A percentile compares a stretch with the other conserved stretches of the same genome.
Conservation (phyloP, 1,140 invertebrate genomes). For the Drosophila triauraria region DNA sequence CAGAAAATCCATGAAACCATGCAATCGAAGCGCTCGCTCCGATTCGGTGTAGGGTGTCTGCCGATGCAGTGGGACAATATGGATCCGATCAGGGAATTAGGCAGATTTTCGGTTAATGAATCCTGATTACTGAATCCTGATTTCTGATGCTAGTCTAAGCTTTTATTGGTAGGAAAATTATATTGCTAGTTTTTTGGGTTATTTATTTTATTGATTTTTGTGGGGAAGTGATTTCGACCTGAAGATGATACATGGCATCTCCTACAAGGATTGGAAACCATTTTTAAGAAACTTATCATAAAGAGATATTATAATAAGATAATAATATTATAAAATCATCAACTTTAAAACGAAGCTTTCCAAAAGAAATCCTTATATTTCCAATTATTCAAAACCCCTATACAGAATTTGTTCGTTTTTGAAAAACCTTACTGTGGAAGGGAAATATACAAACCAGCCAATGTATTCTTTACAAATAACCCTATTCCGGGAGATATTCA, state of each 20-base stretch:
- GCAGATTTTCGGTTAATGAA: constrained; percentile 9
- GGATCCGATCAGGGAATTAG: constrained; percentile 25
- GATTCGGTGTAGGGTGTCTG: constrained; percentile 30
- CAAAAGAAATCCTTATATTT: neutral
- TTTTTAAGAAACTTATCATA: too few relatives aligned
- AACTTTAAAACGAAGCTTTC: too few relatives aligned
- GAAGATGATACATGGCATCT: neutral
- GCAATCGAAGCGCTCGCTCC: constrained; percentile 27
- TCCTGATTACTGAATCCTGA: neutral
- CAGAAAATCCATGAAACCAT: constrained; percentile 21
- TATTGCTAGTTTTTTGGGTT: neutral
- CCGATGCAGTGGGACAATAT: constrained; percentile 37
- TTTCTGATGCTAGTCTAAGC: neutral
- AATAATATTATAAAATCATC: too few relatives aligned
- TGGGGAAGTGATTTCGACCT: neutral
- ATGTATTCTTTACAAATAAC: neutral
- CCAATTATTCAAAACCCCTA: neutral
- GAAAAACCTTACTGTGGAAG: neutral
- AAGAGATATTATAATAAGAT: too few relatives aligned
- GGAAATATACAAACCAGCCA: neutral
- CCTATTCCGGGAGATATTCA: neutral
- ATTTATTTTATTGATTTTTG: neutral
- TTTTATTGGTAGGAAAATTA: neutral
- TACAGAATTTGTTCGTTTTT: neutral
- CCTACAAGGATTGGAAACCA: too few relatives aligned